Evolutionary conservation across 1,140 invertebrate genomes (phyloP), one percentile per base, ranked within the genome.

Genomic region (Drosophila pruinosa): DNA sequence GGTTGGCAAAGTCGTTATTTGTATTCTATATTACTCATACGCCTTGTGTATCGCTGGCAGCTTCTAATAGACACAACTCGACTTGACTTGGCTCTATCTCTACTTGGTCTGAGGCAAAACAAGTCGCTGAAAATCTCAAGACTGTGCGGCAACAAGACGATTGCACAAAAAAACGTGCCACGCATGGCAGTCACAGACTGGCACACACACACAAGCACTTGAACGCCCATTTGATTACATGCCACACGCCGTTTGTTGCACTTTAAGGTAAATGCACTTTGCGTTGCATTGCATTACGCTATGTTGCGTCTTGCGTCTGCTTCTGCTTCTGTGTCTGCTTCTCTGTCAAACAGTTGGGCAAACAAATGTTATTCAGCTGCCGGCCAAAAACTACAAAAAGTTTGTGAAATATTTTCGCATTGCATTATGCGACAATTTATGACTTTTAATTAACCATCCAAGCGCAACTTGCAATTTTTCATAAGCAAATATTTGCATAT

Each of bases 111-210:
- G 59, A 48, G 26, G 57, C 39, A 5, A 71, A 79, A 71, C 76
- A 61, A 75, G 77, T 79, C 63, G 58, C 36, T 63, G 4, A 26
- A n/a, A n/a, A 31, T 31, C 39, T n/a, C n/a, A n/a, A n/a, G n/a
- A n/a, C n/a, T 67, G 43, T 76, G 56, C 63, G 74, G 65, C 65
- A 69, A 47, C 48, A 31, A 38, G 34, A 61, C 43, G 38, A 62
- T 85, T 85, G 81, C 81, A 77, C 48, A 80, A 63, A 77, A 77
- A 77, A 86, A 85, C 81, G 81, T 85, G 81, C 81, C 77, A 81
- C 81, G 81, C 81, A 85, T 81, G 63, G 34, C 69, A 53, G 38
- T 45, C 63, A 75, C 63, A 61, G 45, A 53, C 28, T 53, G 39
- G 57, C 48, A 59, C 54, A 82, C 62, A 65, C 63, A 73, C 69